Base-by-base conservation (phyloP, 2,113 vertebrate species). In the Esox niger region DNA sequence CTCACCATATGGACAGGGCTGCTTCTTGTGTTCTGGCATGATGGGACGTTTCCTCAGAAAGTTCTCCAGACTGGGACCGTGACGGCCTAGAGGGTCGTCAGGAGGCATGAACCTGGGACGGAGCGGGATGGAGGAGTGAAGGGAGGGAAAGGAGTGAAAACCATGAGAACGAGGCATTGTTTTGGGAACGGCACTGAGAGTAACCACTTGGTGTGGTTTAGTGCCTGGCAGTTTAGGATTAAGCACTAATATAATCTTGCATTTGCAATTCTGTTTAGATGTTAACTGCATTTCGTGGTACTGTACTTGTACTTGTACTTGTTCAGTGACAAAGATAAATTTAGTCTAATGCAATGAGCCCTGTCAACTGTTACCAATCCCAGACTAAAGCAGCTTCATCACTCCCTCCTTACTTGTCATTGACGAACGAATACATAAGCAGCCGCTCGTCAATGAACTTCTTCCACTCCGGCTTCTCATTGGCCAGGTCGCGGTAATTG, bases 341-440 rank as follows among this genome's bases (percentile, higher is more conserved):
- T n/a, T n/a, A n/a, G n/a, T n/a, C n/a, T n/a, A n/a, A n/a, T n/a
- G n/a, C n/a, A n/a, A n/a, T n/a, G n/a, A n/a, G n/a, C n/a, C n/a
- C n/a, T n/a, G n/a, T n/a, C n/a, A n/a, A n/a, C n/a, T n/a, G n/a
- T n/a, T 1, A 30, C 49, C 43, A 25, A 8, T 25, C 27, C 21
- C 31, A 26, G 43, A 27, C 62, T 29, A 15, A 64, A 13, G 54
- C 6, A 29, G 38, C 1, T 6, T 7, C 7, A 31, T 8, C 47
- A 17, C 2, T 23, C 15, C 13, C 13, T 17, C 72, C 95, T 92
- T 87, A 99, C 97, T 99, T 99, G 91, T 99, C 97, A 60, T 98
- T 99, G 79, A 98, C 97, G 74, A 98, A 99, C 4, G 96, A 98
- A 79, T 99, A 99, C 96, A 99, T 99, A 73, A 99, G 90, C 80